A percentile compares a stretch with the other conserved stretches of the same genome.
Evolutionary conservation across 2,888 invertebrate species (phyloP).

Genomic region (Acrobeloides nanus): DNA sequence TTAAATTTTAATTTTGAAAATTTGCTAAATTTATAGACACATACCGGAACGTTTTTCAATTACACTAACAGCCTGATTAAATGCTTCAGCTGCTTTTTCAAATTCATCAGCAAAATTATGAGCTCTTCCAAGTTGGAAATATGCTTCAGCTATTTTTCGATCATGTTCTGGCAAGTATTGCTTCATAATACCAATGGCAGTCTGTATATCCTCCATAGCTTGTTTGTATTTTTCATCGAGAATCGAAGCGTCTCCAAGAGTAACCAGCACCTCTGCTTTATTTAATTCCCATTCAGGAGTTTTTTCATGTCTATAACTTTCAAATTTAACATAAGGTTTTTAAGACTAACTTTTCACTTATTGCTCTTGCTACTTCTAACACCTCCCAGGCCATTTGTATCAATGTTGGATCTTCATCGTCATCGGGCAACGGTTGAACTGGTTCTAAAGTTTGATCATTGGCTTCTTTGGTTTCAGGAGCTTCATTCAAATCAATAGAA

Average conservation of each 20-base stretch:
- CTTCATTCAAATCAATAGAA: not conserved
- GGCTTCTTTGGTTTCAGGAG: not conserved
- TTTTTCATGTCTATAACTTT: not conserved
- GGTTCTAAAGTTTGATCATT: not conserved
- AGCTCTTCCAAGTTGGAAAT: not conserved
- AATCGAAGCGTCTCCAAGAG: not conserved
- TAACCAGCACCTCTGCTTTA: not conserved
- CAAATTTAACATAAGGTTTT: not conserved
- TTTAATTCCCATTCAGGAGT: not conserved
- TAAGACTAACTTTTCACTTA: not conserved
- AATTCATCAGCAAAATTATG: not conserved
- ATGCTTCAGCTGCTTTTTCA: not conserved
- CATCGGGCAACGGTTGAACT: not conserved
- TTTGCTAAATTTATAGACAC: not conserved
- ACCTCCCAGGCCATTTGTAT: constrained; percentile 4
- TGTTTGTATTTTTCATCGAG: not conserved
- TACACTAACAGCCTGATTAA: not conserved
- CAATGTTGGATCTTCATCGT: not conserved
- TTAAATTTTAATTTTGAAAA: no score
- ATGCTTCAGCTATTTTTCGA: constrained; percentile 2
- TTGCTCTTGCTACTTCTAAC: constrained; percentile 1
- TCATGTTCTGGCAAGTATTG: not conserved
- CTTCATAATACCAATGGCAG: not conserved
- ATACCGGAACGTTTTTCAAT: not conserved
- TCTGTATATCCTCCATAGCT: constrained; percentile 1